Conservation (phyloP, 2,888 invertebrate species). For the Melanotus villosus region DNA sequence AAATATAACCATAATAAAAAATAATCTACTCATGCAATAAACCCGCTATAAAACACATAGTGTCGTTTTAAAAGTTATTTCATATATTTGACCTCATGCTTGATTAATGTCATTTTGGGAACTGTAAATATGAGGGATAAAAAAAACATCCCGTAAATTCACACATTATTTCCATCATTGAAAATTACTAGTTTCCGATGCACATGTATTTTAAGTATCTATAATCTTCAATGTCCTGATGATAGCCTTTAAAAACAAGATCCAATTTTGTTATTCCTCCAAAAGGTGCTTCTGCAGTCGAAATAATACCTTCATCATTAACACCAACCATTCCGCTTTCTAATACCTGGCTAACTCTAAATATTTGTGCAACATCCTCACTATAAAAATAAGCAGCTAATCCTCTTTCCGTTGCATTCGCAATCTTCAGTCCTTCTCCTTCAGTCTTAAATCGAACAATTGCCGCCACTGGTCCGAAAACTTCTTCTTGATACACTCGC, state of each 20-base stretch:
- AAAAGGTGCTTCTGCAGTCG: slow-evolving; percentile 93
- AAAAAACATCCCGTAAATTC: neutral
- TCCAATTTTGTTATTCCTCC: slow-evolving; percentile 99
- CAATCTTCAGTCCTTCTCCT: slow-evolving; percentile 86
- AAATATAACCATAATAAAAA: no score
- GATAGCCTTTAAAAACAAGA: slow-evolving; percentile 93
- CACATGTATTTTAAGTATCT: slow-evolving; percentile 92
- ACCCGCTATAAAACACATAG: no score
- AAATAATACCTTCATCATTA: slow-evolving; percentile 95
- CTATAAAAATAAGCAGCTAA: slow-evolving; percentile 97
- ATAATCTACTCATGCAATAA: no score
- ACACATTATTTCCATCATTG: neutral
- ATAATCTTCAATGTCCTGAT: slow-evolving; percentile 93
- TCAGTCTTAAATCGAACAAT: slow-evolving; percentile 90
- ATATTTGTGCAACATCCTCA: slow-evolving; percentile 89
- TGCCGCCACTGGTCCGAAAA: slow-evolving; percentile 95
- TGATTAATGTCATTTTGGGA: neutral
- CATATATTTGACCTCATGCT: no score
- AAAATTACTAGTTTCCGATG: no score
- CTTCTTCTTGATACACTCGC: slow-evolving; percentile 88
- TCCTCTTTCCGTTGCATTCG: slow-evolving; percentile 88
- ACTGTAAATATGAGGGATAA: neutral
- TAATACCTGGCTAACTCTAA: slow-evolving; percentile 87
- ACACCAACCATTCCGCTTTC: slow-evolving; percentile 97
- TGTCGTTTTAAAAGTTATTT: no score